A percentile compares a stretch with the other conserved stretches of the same genome.
phyloP scores from a whole-genome alignment of 1,140 invertebrate genomes.

The Chionoecetes opilio region DNA sequence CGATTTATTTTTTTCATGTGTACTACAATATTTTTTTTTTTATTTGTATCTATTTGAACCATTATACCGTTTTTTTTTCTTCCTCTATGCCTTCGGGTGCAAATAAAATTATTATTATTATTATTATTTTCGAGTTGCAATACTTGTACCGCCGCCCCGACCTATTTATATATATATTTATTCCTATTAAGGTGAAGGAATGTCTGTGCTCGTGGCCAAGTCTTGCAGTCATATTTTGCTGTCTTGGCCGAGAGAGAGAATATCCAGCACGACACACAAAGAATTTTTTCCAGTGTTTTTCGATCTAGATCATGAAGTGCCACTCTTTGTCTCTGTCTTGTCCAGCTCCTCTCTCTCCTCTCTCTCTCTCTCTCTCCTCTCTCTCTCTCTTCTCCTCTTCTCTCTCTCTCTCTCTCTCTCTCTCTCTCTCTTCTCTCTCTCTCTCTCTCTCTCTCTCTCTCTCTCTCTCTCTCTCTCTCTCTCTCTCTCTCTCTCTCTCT shows the following conservation, averaged over 20 bases:
- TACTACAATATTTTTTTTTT: not conserved
- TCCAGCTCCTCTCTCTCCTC: no score
- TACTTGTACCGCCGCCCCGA: not conserved
- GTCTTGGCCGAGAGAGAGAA: not conserved
- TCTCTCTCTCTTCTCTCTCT: no score
- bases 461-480: no score
- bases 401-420: no score
- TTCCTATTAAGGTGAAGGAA: not conserved
- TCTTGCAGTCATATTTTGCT: not conserved
- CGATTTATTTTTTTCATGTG: no score
- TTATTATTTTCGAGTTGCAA: not conserved
- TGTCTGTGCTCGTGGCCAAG: not conserved
- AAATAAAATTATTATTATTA: no score
- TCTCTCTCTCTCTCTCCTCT: no score
- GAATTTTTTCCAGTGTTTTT: not conserved
- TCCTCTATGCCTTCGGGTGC: no score
- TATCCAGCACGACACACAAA: not conserved
- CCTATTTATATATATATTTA: not conserved
- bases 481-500: no score
- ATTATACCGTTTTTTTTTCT: no score
- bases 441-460: no score
- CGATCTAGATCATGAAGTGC: not conserved
- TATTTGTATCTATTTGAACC: not conserved
- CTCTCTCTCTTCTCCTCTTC: no score
- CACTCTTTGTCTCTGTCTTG: constrained; percentile 15